Percentiles rank a stretch among this genome's conserved stretches.
These are phyloP conservation scores for Xanthostigma xanthostigma DNA, from an alignment of 2,888 invertebrate genomes.

Conservation along the genomic window DNA sequence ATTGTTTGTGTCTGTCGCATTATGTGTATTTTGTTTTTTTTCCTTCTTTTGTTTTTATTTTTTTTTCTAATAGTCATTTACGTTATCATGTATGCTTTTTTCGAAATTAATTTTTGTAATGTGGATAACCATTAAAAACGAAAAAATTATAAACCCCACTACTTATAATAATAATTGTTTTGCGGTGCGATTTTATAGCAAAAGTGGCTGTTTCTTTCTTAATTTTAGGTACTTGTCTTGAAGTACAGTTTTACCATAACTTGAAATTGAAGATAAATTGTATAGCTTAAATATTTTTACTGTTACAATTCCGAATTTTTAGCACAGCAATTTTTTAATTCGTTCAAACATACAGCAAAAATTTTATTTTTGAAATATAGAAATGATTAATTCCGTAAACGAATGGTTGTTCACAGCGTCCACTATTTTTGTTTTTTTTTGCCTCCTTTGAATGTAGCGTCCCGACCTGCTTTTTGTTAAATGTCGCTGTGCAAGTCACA, in stretches of 20 bases:
- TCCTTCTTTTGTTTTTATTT: constrained; percentile 17
- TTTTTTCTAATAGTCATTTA: constrained; percentile 24
- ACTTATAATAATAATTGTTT: neutral
- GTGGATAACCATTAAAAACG: neutral
- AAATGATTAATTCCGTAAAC: too few relatives aligned
- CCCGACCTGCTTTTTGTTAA: constrained; percentile 3
- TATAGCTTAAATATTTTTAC: too few relatives aligned
- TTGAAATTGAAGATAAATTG: too few relatives aligned
- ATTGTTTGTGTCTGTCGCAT: constrained; percentile 10
- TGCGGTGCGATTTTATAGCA: too few relatives aligned
- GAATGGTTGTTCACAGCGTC: too few relatives aligned
- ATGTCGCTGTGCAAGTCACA: constrained; percentile 5
- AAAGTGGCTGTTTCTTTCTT: too few relatives aligned
- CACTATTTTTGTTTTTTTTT: neutral
- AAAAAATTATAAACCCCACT: neutral
- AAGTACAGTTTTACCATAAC: too few relatives aligned
- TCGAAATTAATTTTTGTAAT: neutral
- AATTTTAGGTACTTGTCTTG: too few relatives aligned
- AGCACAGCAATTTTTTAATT: too few relatives aligned
- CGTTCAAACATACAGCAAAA: too few relatives aligned
- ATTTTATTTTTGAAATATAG: too few relatives aligned
- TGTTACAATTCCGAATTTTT: too few relatives aligned
- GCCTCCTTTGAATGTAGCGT: neutral
- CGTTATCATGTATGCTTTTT: constrained; percentile 6
- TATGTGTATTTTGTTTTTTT: constrained; percentile 11